phyloP scores from a whole-genome alignment of 2,113 vertebrate genomes.

The Andinoacara biseriatus region DNA sequence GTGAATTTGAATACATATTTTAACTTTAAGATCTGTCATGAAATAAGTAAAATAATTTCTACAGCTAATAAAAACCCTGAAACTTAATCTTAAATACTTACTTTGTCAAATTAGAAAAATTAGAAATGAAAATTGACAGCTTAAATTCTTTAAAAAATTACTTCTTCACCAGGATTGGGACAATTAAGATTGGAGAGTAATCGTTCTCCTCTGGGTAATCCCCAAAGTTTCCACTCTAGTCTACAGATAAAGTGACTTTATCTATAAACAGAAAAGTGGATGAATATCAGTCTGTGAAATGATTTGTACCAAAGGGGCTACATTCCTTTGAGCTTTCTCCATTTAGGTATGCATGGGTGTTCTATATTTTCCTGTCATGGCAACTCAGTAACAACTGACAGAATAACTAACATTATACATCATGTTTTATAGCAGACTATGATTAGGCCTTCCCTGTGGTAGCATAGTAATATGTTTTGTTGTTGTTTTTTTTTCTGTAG shows the following conservation, averaged over 20 bases:
- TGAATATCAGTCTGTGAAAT: background rate
- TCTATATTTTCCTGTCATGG: background rate
- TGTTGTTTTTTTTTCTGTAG: too few species aligned
- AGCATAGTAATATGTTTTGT: too few species aligned
- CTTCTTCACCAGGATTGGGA: too few species aligned
- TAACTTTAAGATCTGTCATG: too few species aligned
- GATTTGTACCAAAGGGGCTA: background rate
- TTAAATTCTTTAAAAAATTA: too few species aligned
- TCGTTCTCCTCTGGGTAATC: background rate
- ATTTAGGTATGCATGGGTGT: background rate
- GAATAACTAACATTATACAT: background rate
- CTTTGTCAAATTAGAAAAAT: too few species aligned
- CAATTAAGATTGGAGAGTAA: too few species aligned
- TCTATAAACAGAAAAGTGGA: background rate
- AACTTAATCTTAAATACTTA: too few species aligned
- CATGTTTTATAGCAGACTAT: background rate
- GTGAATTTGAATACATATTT: too few species aligned
- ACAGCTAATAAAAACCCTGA: too few species aligned
- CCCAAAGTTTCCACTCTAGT: background rate
- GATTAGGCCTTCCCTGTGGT: background rate
- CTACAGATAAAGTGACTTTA: background rate
- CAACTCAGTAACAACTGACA: background rate
- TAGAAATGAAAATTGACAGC: too few species aligned
- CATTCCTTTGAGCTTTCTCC: background rate
- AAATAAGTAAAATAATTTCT: too few species aligned